These are phyloP conservation scores for Melanerpes aurifrons DNA, from an alignment of 2,113 vertebrate species.

Conservation along the genomic window DNA sequence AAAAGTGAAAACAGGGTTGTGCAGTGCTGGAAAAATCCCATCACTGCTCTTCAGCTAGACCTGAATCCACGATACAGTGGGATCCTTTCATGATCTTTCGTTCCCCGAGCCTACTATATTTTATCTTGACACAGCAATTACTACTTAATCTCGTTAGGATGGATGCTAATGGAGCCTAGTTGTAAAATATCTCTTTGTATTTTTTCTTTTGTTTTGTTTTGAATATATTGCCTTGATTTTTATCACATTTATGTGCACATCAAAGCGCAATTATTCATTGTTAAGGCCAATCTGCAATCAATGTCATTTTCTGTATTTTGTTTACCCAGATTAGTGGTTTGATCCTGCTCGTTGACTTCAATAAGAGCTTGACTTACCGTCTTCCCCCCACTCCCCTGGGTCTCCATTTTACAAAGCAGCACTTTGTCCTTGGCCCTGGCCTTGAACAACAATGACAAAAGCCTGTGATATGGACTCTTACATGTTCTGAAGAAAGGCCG, in stretches of 20 bases:
- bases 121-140: slow-evolving; percentile 81
- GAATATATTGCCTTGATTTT: slow-evolving; percentile 78
- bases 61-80: background rate
- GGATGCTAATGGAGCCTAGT: slow-evolving; percentile 76
- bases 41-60: background rate
- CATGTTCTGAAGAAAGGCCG: background rate
- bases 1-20: background rate
- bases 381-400: background rate
- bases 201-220: slow-evolving; percentile 77
- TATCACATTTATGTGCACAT: slow-evolving; percentile 76
- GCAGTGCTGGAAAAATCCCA: slow-evolving; percentile 1
- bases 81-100: slow-evolving; percentile 28
- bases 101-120: slow-evolving; percentile 65
- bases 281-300: slow-evolving; percentile 80
- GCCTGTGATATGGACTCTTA: rapidly evolving
- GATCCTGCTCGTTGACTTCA: slow-evolving; percentile 53
- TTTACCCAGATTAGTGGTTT: slow-evolving; percentile 65
- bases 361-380: background rate
- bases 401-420: background rate
- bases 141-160: slow-evolving; percentile 77
- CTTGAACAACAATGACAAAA: background rate
- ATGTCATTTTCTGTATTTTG: slow-evolving; percentile 72
- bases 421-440: slow-evolving; percentile 49
- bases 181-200: slow-evolving; percentile 81
- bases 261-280: slow-evolving; percentile 78